Evolutionary conservation across 2,113 vertebrate species (phyloP).

Genomic region (Bubo bubo): DNA sequence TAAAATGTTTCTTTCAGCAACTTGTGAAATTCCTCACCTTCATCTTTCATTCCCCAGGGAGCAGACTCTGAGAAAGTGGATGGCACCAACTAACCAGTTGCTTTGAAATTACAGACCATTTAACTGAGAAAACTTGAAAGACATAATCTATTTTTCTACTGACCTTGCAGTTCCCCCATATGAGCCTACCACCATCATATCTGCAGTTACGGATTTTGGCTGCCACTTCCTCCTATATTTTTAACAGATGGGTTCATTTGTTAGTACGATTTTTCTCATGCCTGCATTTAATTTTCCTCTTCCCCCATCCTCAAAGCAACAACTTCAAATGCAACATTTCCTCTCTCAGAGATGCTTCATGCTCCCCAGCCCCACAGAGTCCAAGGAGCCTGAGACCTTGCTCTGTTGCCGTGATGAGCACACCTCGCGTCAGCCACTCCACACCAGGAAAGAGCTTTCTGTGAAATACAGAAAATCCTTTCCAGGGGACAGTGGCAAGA

Average conservation of each 20-base stretch:
- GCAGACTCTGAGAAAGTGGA: slow-evolving; percentile 11
- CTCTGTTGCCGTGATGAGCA: not conserved
- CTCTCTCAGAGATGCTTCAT: not conserved
- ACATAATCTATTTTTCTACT: not conserved
- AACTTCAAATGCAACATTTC: not conserved
- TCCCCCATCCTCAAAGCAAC: not conserved
- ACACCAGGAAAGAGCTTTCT: not conserved
- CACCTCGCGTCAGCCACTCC: not conserved
- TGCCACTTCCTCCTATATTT: slow-evolving; percentile 31
- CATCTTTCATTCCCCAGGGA: not conserved
- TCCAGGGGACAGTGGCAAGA: not conserved
- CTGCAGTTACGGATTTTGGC: slow-evolving; percentile 1
- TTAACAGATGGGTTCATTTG: not conserved
- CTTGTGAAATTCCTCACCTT: slow-evolving; percentile 71
- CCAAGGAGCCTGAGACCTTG: not conserved
- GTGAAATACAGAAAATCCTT: slow-evolving; percentile 16
- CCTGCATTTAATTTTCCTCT: slow-evolving; percentile 21
- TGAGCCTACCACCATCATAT: not conserved
- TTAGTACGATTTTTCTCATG: not conserved
- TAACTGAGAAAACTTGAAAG: slow-evolving; percentile 21
- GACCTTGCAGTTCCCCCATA: not conserved
- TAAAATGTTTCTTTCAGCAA: slow-evolving; percentile 18
- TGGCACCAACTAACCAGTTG: not conserved
- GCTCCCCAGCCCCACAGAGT: not conserved
- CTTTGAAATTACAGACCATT: slow-evolving; percentile 42